Base-by-base conservation (phyloP, 2,797 vertebrate species). In the Lutjanus argentimaculatus region DNA sequence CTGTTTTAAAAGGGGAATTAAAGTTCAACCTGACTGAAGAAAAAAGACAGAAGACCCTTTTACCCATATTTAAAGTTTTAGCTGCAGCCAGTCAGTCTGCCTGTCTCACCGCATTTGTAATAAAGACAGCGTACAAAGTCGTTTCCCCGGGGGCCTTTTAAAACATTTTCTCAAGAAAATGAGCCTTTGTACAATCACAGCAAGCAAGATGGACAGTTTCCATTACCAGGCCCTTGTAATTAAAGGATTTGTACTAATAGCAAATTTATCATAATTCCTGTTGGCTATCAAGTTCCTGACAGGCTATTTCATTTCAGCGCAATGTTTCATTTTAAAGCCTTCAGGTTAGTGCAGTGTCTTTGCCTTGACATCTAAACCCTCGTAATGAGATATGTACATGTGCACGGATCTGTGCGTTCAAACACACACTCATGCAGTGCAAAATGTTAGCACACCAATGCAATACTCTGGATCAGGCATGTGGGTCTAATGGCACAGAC, bases 191-290 rank as follows among this genome's bases (percentile, higher is more conserved):
- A 78, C 77, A 89, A 90, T 88, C 85, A 86, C 89, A 88, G 89
- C 79, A 65, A 90, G 84, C 82, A 81, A 92, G 94, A 94, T 87
- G 89, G 93, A 95, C 94, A 94, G 87, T 93, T 95, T 93, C 94
- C 93, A 95, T 95, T 95, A 95, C 88, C 77, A 79, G 80, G 59
- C 59, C 67, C 83, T 86, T 90, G 90, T 95, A 95, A 94, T 95
- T 95, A 94, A 95, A 89, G 85, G 88, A 90, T 93, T 93, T 93
- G 90, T 88, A 86, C 91, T 93, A 94, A 94, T 91, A 90, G 90
- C 88, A 92, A 91, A 94, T 94, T 90, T 89, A 93, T 94, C 93
- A 94, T 93, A 92, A 93, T 93, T 93, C 88, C 91, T 89, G 90
- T 86, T 77, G 88, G 87, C 84, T 84, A 85, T 90, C 88, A 83